Evolutionary conservation across 2,797 vertebrate genomes (phyloP).

Genomic region (Aratinga solstitialis): DNA sequence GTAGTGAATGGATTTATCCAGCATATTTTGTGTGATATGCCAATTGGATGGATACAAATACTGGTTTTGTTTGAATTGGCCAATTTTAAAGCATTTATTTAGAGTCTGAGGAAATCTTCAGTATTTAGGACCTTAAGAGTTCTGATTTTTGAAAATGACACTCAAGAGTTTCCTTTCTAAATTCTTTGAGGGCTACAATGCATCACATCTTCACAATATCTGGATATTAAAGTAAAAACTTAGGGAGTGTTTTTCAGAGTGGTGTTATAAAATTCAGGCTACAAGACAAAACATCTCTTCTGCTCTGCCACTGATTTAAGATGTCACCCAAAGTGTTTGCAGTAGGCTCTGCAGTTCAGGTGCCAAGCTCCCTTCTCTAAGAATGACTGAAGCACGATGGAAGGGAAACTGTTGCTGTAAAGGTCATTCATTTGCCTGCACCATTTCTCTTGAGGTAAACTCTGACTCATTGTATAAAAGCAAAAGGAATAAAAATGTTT

Average conservation of each 20-base stretch:
- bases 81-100: not conserved
- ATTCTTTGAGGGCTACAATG: not conserved
- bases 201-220: not conserved
- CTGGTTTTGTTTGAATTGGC: not conserved
- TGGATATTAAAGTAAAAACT: not conserved
- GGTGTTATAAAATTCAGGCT: not conserved
- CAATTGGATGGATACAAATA: not conserved
- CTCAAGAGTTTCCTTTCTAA: not conserved
- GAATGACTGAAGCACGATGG: not conserved
- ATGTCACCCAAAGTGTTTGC: not conserved
- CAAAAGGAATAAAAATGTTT: not conserved
- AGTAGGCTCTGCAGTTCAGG: not conserved
- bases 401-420: not conserved
- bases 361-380: not conserved
- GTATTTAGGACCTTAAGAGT: not conserved
- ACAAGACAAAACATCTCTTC: not conserved
- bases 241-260: not conserved
- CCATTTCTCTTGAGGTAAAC: not conserved
- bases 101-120: not conserved
- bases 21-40: not conserved
- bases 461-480: not conserved
- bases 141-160: not conserved
- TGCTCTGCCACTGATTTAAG: not conserved
- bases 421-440: constrained; percentile 1
- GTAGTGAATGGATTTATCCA: not conserved